These are phyloP conservation scores for Psix sp. DNA, from an alignment of 1,140 invertebrate species.

Conservation along the genomic window DNA sequence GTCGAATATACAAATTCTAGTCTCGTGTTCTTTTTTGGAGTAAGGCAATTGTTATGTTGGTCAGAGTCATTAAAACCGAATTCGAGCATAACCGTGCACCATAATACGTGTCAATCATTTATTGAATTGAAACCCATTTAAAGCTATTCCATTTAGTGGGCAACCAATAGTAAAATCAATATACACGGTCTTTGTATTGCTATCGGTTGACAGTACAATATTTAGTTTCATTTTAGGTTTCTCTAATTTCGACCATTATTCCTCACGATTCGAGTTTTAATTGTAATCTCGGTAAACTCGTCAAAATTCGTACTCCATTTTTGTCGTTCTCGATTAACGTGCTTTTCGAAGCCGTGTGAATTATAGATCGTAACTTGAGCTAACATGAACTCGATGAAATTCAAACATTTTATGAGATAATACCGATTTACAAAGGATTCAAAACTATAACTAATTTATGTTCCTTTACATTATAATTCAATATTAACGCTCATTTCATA, in stretches of 20 bases:
- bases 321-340: neutral
- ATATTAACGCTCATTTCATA: constrained; percentile 19
- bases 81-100: constrained; percentile 12
- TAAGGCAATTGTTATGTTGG: constrained; percentile 26
- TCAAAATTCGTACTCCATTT: neutral
- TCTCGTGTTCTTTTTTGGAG: constrained; percentile 8
- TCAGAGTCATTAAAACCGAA: constrained; percentile 20
- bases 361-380: neutral
- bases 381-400: neutral
- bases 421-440: constrained; percentile 16
- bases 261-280: constrained; percentile 3
- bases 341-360: neutral
- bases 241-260: constrained; percentile 9
- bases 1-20: too few relatives aligned
- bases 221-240: constrained; percentile 23
- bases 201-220: constrained; percentile 16
- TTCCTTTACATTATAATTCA: constrained; percentile 5
- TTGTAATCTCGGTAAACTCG: neutral
- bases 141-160: constrained; percentile 25
- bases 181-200: constrained; percentile 10
- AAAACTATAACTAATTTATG: constrained; percentile 14
- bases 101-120: constrained; percentile 41
- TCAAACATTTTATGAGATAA: neutral
- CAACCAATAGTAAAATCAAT: constrained; percentile 38
- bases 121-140: constrained; percentile 44